Base-by-base conservation (phyloP, 2,113 vertebrate species). In the Rhinogobius similis region DNA sequence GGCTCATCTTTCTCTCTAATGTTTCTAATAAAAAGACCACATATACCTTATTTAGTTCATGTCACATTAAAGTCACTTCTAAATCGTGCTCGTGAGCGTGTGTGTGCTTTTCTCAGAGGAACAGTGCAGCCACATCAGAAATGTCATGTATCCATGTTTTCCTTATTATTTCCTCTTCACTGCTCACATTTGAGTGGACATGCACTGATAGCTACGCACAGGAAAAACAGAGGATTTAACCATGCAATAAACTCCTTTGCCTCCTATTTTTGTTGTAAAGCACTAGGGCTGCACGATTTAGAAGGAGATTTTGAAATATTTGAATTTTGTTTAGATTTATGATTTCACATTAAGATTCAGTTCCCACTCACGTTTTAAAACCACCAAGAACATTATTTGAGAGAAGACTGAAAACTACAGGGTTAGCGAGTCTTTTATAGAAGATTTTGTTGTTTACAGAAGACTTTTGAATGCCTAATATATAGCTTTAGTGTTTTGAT, bases 71-170 rank as follows among this genome's bases (percentile, higher is more conserved):
- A 29, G 53, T 21, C 16, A 59, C 5, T 27, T 20, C 10, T 16
- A 59, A 32, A 10, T 27, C 10, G 8, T 10, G 27, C 2, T 24
- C 21, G n/a, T 5, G 50, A 58, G 16, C 1, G 4, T 32, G 16
- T 59, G 23, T 26, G 23, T 13, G 48, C 21, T 12, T n/a, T 59
- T 36, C 56, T 32, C n/a, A n/a, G n/a, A n/a, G n/a, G 48, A 24
- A 11, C 10, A n/a, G 11, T 26, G 20, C 53, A 14, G 53, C 53
- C 16, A n/a, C 58, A 36, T 61, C 58, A 36, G 8, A 61, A 61
- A 61, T 61, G 58, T 61, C 58, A 36, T 61, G 29, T 61, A 36
- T 61, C 29, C 26, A 58, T 61, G 58, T n/a, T 36, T 52, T 27
- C 24, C 56, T 9, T 29, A 32, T 59, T 59, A 36, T 20, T 18